Percentiles rank a stretch among this genome's conserved stretches.
Evolutionary conservation across 1,140 invertebrate genomes (phyloP).

Genomic region (Bemisia tabaci): DNA sequence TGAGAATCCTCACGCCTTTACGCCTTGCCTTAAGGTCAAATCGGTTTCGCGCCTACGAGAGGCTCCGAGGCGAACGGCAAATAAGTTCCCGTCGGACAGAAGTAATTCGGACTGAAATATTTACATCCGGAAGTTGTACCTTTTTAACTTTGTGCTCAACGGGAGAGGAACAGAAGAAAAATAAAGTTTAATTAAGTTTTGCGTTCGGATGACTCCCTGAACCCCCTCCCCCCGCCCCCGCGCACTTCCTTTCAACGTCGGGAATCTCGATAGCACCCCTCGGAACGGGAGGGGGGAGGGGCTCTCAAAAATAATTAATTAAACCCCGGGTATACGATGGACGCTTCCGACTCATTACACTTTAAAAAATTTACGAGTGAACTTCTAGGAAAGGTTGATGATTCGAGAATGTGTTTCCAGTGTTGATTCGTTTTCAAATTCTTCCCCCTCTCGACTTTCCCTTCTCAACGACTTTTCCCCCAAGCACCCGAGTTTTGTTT

Average conservation of each 20-base stretch:
- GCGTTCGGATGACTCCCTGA: background rate
- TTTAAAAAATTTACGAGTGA: background rate
- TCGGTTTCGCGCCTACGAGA: background rate
- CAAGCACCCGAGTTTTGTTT: too few species aligned
- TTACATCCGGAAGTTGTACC: background rate
- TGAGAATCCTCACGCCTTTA: too few species aligned
- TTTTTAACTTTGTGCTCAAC: background rate
- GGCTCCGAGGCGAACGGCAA: background rate
- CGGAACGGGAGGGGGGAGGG: too few species aligned
- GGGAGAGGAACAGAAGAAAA: background rate
- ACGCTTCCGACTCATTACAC: background rate
- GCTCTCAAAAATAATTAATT: background rate
- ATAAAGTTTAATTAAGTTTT: constrained; percentile 1
- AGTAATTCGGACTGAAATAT: background rate
- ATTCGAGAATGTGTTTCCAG: background rate
- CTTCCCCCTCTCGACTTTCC: background rate
- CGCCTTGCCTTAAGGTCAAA: background rate
- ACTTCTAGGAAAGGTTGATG: background rate
- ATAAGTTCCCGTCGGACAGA: background rate
- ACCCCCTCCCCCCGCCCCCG: background rate
- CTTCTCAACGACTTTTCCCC: too few species aligned
- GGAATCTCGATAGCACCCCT: background rate
- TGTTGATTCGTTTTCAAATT: background rate
- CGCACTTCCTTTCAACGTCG: background rate
- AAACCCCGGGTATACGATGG: background rate